Evolutionary conservation across 1,140 invertebrate species (phyloP).

Genomic region (Hylaeus anthracinus): DNA sequence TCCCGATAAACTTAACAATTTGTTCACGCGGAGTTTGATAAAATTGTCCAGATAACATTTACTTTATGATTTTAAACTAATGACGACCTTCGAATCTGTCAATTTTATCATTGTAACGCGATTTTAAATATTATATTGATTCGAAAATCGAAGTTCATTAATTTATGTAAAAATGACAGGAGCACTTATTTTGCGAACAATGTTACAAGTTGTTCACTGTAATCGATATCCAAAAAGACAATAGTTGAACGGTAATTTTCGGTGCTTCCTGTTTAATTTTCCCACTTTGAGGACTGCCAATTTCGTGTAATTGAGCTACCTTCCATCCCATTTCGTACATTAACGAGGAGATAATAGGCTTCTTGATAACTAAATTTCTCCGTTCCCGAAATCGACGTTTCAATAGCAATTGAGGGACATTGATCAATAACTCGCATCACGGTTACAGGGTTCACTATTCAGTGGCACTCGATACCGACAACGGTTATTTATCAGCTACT

Average conservation of each 20-base stretch:
- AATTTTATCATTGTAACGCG: too few species aligned
- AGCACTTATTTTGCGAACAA: too few species aligned
- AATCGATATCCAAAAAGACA: neutral
- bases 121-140: too few species aligned
- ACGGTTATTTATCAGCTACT: neutral
- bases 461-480: neutral
- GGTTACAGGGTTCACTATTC: neutral
- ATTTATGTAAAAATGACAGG: too few species aligned
- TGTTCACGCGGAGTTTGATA: too few species aligned
- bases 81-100: too few species aligned
- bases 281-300: conserved; percentile 5
- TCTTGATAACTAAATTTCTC: conserved; percentile 22
- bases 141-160: too few species aligned
- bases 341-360: neutral
- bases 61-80: too few species aligned
- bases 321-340: conserved; percentile 6
- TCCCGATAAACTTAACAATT: too few species aligned
- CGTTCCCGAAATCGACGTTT: neutral
- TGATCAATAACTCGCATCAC: neutral
- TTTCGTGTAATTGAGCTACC: neutral
- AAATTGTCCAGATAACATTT: too few species aligned
- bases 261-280: conserved; percentile 28
- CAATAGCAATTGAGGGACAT: neutral
- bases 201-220: neutral
- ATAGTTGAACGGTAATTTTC: conserved; percentile 8